phyloP scores from a whole-genome alignment of 2,113 vertebrate genomes.

The Nematolebias whitei region DNA sequence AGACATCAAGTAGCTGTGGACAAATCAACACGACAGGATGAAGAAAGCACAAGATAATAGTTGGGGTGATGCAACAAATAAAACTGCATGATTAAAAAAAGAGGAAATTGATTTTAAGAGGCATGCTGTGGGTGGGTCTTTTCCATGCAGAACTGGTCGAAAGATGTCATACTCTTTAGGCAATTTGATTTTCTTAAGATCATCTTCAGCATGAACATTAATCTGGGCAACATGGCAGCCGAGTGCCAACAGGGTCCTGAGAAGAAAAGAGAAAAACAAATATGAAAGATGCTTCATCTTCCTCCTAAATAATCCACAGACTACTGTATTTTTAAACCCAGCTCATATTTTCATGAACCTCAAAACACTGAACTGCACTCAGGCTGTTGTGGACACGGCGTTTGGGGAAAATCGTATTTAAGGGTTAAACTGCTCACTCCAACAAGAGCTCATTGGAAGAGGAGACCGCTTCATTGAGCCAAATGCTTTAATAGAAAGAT shows the following conservation, averaged over 20 bases:
- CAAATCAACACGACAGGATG: slow-evolving; percentile 24
- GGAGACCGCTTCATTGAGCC: slow-evolving; percentile 7
- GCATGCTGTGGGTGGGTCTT: not conserved
- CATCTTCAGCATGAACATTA: slow-evolving; percentile 90
- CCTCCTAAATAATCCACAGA: slow-evolving; percentile 2
- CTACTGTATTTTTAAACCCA: slow-evolving; percentile 13
- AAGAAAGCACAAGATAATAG: not conserved
- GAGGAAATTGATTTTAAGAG: too few relatives aligned
- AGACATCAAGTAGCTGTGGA: slow-evolving; percentile 92
- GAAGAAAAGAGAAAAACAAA: slow-evolving; percentile 10
- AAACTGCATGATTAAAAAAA: too few relatives aligned
- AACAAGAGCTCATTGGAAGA: slow-evolving; percentile 10
- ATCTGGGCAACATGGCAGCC: slow-evolving; percentile 93
- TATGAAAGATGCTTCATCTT: not conserved
- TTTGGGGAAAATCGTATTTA: not conserved
- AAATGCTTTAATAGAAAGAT: slow-evolving; percentile 47
- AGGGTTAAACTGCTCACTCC: not conserved
- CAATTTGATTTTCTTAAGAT: slow-evolving; percentile 95
- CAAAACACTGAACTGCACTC: not conserved
- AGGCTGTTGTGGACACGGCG: not conserved
- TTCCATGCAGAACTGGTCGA: not conserved
- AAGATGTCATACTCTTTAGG: slow-evolving; percentile 88
- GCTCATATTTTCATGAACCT: slow-evolving; percentile 20
- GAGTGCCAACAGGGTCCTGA: slow-evolving; percentile 92
- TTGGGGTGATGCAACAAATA: too few relatives aligned